phyloP scores from a whole-genome alignment of 2,888 invertebrate genomes.

The Cerastis leucographa region DNA sequence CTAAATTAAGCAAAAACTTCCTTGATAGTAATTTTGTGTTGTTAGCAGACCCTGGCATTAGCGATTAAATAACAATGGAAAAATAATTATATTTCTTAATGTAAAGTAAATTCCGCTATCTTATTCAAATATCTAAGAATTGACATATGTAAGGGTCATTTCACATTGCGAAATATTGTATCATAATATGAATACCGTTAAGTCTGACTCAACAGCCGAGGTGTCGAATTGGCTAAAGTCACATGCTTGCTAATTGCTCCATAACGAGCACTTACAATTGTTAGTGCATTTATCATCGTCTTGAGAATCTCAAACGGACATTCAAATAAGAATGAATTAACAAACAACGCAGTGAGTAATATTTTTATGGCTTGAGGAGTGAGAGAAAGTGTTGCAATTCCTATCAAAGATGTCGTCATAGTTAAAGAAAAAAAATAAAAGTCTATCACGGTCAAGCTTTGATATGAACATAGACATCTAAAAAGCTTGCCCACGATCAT shows the following conservation, averaged over 20 bases:
- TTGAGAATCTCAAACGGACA: constrained; percentile 52
- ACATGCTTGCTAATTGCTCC: constrained; percentile 78
- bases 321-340: constrained; percentile 35
- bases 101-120: constrained; percentile 11
- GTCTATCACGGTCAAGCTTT: neutral
- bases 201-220: constrained; percentile 70
- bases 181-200: constrained; percentile 59
- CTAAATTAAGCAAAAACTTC: constrained; percentile 7
- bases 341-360: constrained; percentile 14
- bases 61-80: neutral
- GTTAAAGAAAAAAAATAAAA: neutral
- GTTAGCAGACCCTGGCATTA: neutral
- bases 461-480: neutral
- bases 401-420: neutral
- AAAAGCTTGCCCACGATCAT: neutral
- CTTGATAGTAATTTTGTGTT: neutral
- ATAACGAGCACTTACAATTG: constrained; percentile 81
- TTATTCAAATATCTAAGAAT: constrained; percentile 26
- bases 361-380: constrained; percentile 32
- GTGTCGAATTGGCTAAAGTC: constrained; percentile 77
- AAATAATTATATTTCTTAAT: neutral
- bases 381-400: constrained; percentile 7
- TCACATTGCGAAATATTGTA: constrained; percentile 51
- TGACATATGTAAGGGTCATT: constrained; percentile 14
- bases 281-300: constrained; percentile 75